Evolutionary conservation across 92 coral and sea anemone species (phyloP).

Genomic region (Umimayanthus kanabou): DNA sequence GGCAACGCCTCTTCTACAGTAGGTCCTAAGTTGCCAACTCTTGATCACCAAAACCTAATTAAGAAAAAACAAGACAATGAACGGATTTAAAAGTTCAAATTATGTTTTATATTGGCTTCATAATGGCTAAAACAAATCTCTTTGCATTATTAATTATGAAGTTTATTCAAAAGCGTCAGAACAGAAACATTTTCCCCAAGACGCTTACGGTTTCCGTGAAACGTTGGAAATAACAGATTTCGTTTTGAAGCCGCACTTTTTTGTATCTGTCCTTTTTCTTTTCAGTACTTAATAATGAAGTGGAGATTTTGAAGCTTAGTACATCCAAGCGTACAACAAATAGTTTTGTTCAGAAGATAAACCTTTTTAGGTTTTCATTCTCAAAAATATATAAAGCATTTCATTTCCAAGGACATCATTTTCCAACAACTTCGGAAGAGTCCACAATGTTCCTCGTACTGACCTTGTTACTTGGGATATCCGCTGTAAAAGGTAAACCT

Average conservation of each 20-base stretch:
- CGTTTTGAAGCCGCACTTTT: constrained; percentile 2
- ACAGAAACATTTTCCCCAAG: constrained; percentile 19
- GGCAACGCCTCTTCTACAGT: background rate
- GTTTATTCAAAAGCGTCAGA: constrained; percentile 3
- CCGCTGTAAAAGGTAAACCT: constrained; percentile 13
- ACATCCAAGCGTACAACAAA: background rate
- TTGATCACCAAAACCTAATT: constrained; percentile 12
- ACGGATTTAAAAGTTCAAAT: background rate
- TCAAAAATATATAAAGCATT: constrained; percentile 20
- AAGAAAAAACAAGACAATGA: background rate
- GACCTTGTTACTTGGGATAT: background rate
- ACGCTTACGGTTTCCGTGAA: constrained; percentile 24
- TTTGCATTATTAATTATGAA: background rate
- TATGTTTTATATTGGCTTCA: constrained; percentile 7
- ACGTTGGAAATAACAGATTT: background rate
- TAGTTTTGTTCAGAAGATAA: background rate
- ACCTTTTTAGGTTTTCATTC: background rate
- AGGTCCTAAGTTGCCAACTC: background rate
- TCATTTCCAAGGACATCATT: background rate
- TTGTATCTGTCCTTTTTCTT: background rate
- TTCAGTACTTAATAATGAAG: background rate
- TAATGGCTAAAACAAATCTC: background rate
- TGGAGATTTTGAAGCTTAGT: background rate
- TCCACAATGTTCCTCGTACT: background rate
- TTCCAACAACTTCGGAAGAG: background rate